Conservation (phyloP, 2,113 vertebrate genomes). For the Psophia crepitans region DNA sequence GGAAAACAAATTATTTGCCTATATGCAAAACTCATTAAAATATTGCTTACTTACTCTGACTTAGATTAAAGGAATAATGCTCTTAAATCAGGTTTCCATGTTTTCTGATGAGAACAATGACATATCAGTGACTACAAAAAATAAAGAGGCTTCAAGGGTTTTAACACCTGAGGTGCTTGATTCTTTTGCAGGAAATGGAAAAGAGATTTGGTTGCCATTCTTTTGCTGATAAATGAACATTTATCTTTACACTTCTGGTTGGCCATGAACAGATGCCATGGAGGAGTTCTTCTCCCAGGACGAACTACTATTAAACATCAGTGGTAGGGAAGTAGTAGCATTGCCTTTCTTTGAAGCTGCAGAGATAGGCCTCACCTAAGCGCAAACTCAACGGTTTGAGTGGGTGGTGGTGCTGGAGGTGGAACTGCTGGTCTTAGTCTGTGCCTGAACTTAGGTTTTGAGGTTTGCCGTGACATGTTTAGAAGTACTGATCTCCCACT, state of each 20-base stretch:
- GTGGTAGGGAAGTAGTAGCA: background rate
- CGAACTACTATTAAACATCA: background rate
- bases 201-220: background rate
- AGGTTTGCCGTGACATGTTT: background rate
- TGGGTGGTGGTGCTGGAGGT: fast-evolving
- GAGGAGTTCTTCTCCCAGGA: background rate
- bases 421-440: background rate
- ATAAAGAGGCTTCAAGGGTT: background rate
- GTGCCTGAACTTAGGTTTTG: background rate
- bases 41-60: background rate
- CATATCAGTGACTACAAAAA: background rate
- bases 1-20: background rate
- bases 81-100: background rate
- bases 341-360: background rate
- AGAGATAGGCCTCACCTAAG: background rate
- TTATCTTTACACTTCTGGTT: background rate
- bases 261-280: background rate
- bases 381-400: background rate
- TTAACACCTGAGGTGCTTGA: background rate
- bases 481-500: background rate
- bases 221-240: background rate
- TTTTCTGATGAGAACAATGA: background rate
- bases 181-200: background rate
- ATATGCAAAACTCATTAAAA: background rate
- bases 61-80: background rate